A percentile compares a stretch with the other conserved stretches of the same genome.
Evolutionary conservation across 2,113 vertebrate species (phyloP).

Genomic region (Sphaerodactylus townsendi): DNA sequence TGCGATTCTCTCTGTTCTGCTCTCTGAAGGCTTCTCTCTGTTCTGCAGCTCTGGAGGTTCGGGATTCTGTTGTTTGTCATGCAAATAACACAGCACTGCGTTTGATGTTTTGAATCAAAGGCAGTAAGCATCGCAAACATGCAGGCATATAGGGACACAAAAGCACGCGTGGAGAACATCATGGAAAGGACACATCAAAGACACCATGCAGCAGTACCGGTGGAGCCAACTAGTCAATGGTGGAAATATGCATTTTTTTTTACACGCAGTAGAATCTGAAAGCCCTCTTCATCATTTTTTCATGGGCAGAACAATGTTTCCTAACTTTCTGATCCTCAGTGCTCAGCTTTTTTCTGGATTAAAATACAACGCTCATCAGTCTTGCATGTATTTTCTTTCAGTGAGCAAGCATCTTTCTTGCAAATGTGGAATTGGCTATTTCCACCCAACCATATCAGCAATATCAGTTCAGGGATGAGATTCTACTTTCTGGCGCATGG

Average conservation of each 20-base stretch:
- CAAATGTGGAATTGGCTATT: neutral
- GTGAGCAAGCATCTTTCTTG: neutral
- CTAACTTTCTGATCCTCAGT: neutral
- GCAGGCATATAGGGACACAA: conserved; percentile 38
- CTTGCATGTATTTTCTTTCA: neutral
- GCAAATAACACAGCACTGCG: conserved; percentile 36
- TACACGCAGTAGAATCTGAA: neutral
- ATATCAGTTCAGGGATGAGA: neutral
- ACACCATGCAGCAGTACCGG: neutral
- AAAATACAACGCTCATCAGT: neutral
- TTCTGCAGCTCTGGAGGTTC: conserved; percentile 35
- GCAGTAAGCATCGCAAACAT: conserved; percentile 53
- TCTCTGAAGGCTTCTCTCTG: neutral
- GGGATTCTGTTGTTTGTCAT: conserved; percentile 51
- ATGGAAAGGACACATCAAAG: conserved; percentile 26
- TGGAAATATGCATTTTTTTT: neutral
- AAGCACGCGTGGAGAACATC: conserved; percentile 20
- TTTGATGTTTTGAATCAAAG: conserved; percentile 39
- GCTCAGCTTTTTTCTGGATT: neutral
- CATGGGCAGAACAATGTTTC: conserved; percentile 9
- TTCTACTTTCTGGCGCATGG: neutral
- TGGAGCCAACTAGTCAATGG: conserved; percentile 25
- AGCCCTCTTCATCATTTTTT: accelerated
- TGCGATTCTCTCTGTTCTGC: conserved; percentile 29
- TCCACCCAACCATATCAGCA: neutral